Evolutionary conservation across 2,113 vertebrate species (phyloP).

Genomic region (Camelus dromedarius): DNA sequence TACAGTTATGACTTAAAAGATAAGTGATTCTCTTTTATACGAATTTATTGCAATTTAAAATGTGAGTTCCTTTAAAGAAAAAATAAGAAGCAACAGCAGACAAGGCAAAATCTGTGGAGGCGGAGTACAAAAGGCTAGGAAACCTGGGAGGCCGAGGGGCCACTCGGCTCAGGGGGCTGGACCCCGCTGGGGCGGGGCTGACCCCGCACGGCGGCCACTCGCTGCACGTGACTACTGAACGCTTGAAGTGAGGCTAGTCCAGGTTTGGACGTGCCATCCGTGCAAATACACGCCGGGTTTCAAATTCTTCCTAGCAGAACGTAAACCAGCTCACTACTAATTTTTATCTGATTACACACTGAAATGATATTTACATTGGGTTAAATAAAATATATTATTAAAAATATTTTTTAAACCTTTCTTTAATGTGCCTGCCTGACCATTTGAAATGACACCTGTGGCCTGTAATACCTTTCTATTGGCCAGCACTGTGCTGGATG

Average conservation of each 20-base stretch:
- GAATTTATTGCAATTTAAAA: not conserved
- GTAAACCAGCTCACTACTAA: not conserved
- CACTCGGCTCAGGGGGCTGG: not conserved
- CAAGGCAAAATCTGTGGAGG: not conserved
- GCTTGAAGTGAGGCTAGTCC: not conserved
- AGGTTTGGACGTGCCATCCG: rapidly evolving
- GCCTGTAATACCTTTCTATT: not conserved
- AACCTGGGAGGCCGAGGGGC: rapidly evolving
- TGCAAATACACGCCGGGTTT: not conserved
- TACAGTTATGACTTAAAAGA: not conserved
- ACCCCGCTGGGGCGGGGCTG: not conserved
- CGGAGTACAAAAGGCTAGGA: not conserved
- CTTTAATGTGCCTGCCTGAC: not conserved
- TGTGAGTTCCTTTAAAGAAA: constrained; percentile 7
- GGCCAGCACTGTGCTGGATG: not conserved
- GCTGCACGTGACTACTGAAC: rapidly evolving
- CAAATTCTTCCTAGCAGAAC: not conserved
- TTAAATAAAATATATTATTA: not conserved
- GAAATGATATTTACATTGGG: not conserved
- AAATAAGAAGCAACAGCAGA: not conserved
- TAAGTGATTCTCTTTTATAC: not conserved
- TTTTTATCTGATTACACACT: not conserved
- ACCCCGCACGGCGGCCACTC: rapidly evolving
- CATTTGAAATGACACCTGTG: not conserved
- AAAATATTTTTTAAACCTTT: not conserved